phyloP scores from a whole-genome alignment of 2,797 vertebrate genomes.

The Trachops cirrhosus region DNA sequence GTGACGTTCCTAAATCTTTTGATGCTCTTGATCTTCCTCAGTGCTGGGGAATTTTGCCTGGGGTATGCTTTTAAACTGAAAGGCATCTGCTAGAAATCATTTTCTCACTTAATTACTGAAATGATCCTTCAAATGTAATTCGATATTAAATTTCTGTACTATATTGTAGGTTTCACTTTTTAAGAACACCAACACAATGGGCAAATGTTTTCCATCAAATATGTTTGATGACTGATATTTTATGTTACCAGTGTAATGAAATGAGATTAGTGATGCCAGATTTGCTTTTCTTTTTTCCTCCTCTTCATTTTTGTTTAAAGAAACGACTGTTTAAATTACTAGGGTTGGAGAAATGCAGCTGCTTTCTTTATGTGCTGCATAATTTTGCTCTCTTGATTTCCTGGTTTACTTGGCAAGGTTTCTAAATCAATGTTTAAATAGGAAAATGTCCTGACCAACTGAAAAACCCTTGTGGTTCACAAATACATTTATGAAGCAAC shows the following conservation, averaged over 20 bases:
- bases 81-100: slow-evolving; percentile 69
- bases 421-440: slow-evolving; percentile 77
- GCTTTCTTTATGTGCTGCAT: slow-evolving; percentile 69
- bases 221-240: slow-evolving; percentile 59
- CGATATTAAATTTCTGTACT: slow-evolving; percentile 68
- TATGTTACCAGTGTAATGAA: slow-evolving; percentile 61
- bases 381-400: slow-evolving; percentile 74
- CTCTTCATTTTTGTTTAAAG: slow-evolving; percentile 69
- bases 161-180: slow-evolving; percentile 63
- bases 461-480: slow-evolving; percentile 72
- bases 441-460: slow-evolving; percentile 68
- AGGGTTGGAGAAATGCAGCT: slow-evolving; percentile 63
- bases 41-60: slow-evolving; percentile 57
- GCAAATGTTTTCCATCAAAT: slow-evolving; percentile 52
- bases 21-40: slow-evolving; percentile 25
- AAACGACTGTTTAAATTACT: slow-evolving; percentile 72
- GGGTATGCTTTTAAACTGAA: slow-evolving; percentile 53
- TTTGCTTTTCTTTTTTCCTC: not conserved
- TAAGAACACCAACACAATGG: slow-evolving; percentile 62
- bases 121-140: slow-evolving; percentile 61
- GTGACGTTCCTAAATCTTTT: slow-evolving; percentile 31
- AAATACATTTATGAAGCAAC: slow-evolving; percentile 72
- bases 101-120: slow-evolving; percentile 68
- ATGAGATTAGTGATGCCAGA: slow-evolving; percentile 67
- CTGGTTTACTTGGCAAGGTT: slow-evolving; percentile 74